Percentiles rank a stretch among this genome's conserved stretches.
Conservation (phyloP, 2,888 invertebrate species). For the Eupithecia subfuscata region DNA sequence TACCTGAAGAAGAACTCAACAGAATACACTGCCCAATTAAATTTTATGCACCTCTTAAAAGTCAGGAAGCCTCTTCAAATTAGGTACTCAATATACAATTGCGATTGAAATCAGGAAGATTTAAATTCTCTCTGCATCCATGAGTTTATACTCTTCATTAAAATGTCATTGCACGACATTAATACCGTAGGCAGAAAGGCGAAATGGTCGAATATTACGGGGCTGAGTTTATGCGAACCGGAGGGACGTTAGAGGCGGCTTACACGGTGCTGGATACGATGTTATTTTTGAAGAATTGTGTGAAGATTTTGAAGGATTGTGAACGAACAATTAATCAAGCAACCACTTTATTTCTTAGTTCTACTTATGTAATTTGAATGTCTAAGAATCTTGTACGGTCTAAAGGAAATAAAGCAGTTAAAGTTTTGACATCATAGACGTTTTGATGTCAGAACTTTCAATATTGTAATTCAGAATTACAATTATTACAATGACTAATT, state of each 20-base stretch:
- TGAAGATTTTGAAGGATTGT: neutral
- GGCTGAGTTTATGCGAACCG: slow-evolving; percentile 54
- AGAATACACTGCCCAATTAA: neutral
- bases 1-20: neutral
- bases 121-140: slow-evolving; percentile 45
- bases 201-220: slow-evolving; percentile 56
- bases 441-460: no score
- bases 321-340: no score
- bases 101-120: slow-evolving; percentile 40
- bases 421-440: no score
- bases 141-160: slow-evolving; percentile 56
- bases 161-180: slow-evolving; percentile 57
- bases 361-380: no score
- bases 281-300: neutral
- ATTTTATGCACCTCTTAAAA: neutral
- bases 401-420: no score
- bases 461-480: no score
- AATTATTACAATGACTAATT: no score
- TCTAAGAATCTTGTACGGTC: no score
- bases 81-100: slow-evolving; percentile 28
- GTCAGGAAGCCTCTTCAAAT: slow-evolving; percentile 4
- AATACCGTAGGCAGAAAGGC: slow-evolving; percentile 52
- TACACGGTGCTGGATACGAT: slow-evolving; percentile 32
- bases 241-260: slow-evolving; percentile 49
- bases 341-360: no score